Evolutionary conservation across 2,113 vertebrate species (phyloP).

Genomic region (Periophthalmodon schlosseri): DNA sequence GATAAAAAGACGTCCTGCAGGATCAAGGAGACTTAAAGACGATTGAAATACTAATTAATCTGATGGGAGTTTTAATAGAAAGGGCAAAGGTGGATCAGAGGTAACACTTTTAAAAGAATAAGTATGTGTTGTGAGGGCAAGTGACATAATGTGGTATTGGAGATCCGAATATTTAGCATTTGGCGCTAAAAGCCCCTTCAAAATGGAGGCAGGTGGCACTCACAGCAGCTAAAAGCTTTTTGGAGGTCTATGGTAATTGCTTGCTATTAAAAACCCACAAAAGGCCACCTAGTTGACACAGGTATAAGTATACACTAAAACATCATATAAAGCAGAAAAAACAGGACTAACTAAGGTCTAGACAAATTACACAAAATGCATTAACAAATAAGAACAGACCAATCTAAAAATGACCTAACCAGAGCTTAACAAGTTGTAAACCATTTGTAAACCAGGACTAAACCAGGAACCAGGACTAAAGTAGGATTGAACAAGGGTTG

Average conservation of each 20-base stretch:
- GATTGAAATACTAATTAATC: constrained; percentile 49
- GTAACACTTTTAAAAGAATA: constrained; percentile 12
- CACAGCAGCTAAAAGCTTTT: constrained; percentile 40
- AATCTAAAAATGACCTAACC: not conserved
- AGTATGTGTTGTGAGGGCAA: constrained; percentile 10
- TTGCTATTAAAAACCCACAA: constrained; percentile 22
- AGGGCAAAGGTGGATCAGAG: constrained; percentile 35
- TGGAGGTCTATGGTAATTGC: constrained; percentile 21
- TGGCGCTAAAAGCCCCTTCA: constrained; percentile 33
- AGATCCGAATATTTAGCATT: constrained; percentile 12
- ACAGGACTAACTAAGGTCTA: not conserved
- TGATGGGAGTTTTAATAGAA: constrained; percentile 13
- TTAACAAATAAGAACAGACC: not conserved
- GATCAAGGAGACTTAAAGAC: constrained; percentile 46
- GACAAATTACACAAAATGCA: not conserved
- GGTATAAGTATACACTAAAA: not conserved
- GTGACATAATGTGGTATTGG: not conserved
- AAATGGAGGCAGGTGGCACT: constrained; percentile 26
- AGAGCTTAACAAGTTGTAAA: not conserved
- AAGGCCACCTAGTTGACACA: constrained; percentile 8
- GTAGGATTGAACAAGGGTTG: no score
- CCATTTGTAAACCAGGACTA: no score
- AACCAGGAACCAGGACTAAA: no score
- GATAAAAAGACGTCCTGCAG: constrained; percentile 52
- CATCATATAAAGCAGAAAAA: not conserved